Base-by-base conservation (phyloP, 2,797 vertebrate species). In the Phrynocephalus vlangalii region DNA sequence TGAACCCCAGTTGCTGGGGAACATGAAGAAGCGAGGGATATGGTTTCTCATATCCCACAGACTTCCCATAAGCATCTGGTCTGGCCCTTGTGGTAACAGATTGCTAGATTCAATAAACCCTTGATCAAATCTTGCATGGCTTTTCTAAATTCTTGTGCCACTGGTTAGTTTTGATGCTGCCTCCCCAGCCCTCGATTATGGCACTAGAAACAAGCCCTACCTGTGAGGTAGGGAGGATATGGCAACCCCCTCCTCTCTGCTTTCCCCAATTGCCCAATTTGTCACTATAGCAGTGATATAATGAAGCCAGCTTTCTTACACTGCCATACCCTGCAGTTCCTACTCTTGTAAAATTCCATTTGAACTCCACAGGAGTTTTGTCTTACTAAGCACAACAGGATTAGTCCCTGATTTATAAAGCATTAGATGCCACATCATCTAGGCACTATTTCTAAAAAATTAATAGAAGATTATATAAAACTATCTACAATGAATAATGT, bases 361-460 rank as follows among this genome's bases (percentile, higher is more conserved):
- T 94, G 87, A 93, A 92, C 83, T 90, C 94, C 79, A 86, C 82
- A 67, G 84, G 91, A 92, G 77, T 88, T 94, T 91, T 91, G 52
- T 86, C 91, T 92, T 83, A 93, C 81, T 78, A 93, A 91, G 90
- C 88, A 82, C 86, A 91, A 84, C 22, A 92, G 52, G 84, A 90
- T 88, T 91, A 88, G 28, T 85, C 81, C 84, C 70, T 87, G 85
- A 90, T 90, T 92, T 92, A 91, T 87, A 92, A 92, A 89, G 60
- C 88, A 91, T n/a, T 88, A 84, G 83, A 92, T 79, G 48, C 20
- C 84, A 85, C 44, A 86, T 76, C 52, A 87, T 85, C 68, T 50
- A 91, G 86, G 90, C 9, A 44, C 1, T 90, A 84, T 88, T 93
- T 92, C 2, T 3, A 83, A 94, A 93, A 91, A 88, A 87, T 85